A percentile compares a stretch with the other conserved stretches of the same genome.
Evolutionary conservation across 2,888 invertebrate genomes (phyloP).

Genomic region (Agonopterix subpropinquella): DNA sequence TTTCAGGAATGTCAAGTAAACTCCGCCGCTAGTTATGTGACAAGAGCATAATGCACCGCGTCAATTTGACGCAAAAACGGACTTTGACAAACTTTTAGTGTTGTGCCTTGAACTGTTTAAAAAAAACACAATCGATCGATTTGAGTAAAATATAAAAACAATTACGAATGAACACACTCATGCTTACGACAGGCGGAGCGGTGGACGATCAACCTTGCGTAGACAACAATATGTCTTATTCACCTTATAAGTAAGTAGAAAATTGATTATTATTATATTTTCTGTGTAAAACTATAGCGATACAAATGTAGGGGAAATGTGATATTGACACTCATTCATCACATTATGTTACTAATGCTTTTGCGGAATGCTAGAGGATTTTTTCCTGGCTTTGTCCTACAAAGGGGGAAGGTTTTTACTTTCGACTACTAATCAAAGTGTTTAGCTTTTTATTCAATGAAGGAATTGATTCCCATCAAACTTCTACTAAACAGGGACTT

Average conservation of each 20-base stretch:
- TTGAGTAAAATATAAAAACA: slow-evolving; percentile 2
- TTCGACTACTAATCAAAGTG: no score
- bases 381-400: no score
- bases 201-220: slow-evolving; percentile 64
- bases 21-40: slow-evolving; percentile 49
- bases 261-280: not conserved
- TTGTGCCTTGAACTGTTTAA: slow-evolving; percentile 25
- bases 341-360: no score
- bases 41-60: slow-evolving; percentile 39
- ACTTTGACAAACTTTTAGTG: slow-evolving; percentile 40
- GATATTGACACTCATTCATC: not conserved
- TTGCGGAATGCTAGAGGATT: no score
- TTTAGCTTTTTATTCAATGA: no score
- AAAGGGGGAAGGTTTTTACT: no score
- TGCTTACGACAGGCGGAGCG: slow-evolving; percentile 62
- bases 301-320: no score
- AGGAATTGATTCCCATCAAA: no score
- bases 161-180: slow-evolving; percentile 65
- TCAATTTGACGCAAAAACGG: slow-evolving; percentile 44
- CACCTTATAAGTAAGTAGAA: slow-evolving; percentile 65
- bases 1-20: slow-evolving; percentile 40
- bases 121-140: slow-evolving; percentile 21
- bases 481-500: no score
- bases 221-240: slow-evolving; percentile 66
- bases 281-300: not conserved